These are phyloP conservation scores for Panulirus ornatus DNA, from an alignment of 1,140 invertebrate species.

Conservation along the genomic window DNA sequence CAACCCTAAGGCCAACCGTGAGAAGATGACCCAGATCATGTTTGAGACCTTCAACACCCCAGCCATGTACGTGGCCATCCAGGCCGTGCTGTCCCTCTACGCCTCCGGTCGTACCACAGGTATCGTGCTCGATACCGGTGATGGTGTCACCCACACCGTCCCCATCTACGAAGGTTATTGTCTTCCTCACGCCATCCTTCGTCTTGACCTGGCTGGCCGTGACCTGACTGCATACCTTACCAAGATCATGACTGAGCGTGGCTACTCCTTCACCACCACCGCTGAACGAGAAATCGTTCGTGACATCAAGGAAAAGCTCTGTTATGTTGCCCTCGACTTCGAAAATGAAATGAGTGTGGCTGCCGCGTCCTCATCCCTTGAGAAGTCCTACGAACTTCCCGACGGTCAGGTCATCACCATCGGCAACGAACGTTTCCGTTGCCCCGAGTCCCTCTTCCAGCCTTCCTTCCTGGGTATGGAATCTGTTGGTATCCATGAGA, in stretches of 20 bases:
- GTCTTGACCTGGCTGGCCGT: constrained; percentile 58
- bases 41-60: constrained; percentile 92
- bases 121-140: constrained; percentile 57
- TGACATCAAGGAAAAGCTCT: constrained; percentile 95
- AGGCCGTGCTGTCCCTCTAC: constrained; percentile 61
- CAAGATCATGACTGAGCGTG: constrained; percentile 89
- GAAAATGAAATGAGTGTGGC: constrained; percentile 62
- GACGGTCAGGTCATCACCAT: too few species aligned
- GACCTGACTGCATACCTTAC: too few species aligned
- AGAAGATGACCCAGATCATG: constrained; percentile 95
- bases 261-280: constrained; percentile 79
- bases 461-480: constrained; percentile 97
- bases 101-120: constrained; percentile 64
- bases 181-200: constrained; percentile 56
- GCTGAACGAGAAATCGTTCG: constrained; percentile 94
- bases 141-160: constrained; percentile 52
- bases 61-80: constrained; percentile 64
- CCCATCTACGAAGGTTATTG: constrained; percentile 63
- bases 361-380: too few species aligned
- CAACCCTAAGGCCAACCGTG: constrained; percentile 92
- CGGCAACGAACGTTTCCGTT: too few species aligned
- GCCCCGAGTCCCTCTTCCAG: too few species aligned
- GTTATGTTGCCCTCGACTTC: constrained; percentile 86
- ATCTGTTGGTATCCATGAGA: constrained; percentile 63
- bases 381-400: too few species aligned